These are phyloP conservation scores for Cryptus viduatorius DNA, from an alignment of 2,888 invertebrate genomes.

Conservation along the genomic window DNA sequence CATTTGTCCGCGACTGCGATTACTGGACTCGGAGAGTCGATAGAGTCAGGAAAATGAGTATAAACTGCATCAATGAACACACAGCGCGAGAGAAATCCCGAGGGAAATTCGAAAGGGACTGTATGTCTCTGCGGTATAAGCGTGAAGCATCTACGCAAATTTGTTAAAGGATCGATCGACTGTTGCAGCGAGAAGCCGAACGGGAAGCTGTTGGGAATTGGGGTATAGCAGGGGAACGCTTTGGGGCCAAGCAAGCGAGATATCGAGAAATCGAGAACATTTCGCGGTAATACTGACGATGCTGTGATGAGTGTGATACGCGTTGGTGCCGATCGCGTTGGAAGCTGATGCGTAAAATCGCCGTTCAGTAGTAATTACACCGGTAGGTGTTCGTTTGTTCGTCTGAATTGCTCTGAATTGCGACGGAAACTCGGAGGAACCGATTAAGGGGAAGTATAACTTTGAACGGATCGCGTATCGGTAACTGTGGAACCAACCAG, in stretches of 20 bases:
- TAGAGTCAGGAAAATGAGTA: conserved; percentile 6
- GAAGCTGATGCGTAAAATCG: conserved; percentile 68
- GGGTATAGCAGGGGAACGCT: conserved; percentile 4
- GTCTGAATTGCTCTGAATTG: conserved; percentile 12
- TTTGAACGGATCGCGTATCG: conserved; percentile 48
- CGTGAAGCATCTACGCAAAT: conserved; percentile 66
- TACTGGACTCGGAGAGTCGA: neutral
- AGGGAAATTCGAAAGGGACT: conserved; percentile 65
- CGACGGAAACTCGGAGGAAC: conserved; percentile 27
- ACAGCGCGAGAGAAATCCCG: conserved; percentile 43
- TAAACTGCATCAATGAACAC: conserved; percentile 50
- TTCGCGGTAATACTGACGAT: conserved; percentile 28
- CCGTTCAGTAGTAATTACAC: conserved; percentile 70
- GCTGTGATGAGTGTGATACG: conserved; percentile 12
- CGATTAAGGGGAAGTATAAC: conserved; percentile 63
- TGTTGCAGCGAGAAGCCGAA: conserved; percentile 19
- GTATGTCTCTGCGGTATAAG: conserved; percentile 51
- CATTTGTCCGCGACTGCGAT: neutral
- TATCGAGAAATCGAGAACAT: conserved; percentile 38
- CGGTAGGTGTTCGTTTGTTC: conserved; percentile 67
- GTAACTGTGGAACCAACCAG: neutral
- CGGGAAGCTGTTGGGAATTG: conserved; percentile 35
- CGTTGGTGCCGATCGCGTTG: conserved; percentile 45
- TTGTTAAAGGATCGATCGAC: conserved; percentile 69
- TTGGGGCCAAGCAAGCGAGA: conserved; percentile 26